Conservation (phyloP, 2,113 vertebrate species). For the Callipepla californica region DNA sequence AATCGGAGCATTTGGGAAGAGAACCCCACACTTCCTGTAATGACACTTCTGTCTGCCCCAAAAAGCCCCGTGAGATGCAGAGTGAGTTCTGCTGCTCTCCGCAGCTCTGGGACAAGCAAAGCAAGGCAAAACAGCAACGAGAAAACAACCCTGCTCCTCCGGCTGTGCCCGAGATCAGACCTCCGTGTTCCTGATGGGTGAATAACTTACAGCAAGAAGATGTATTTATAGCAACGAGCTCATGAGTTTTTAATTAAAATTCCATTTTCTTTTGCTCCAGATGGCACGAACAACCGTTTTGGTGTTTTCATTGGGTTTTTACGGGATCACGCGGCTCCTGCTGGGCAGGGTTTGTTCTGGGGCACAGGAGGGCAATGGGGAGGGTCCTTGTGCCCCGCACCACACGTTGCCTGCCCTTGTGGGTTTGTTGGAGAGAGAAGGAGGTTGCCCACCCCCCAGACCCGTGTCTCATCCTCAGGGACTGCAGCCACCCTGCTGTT, state of each 20-base stretch:
- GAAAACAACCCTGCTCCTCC: neutral
- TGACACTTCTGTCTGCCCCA: neutral
- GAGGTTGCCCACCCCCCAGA: neutral
- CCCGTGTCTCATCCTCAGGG: neutral
- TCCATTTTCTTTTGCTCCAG: constrained; percentile 68
- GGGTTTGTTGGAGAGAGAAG: neutral
- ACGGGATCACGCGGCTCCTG: neutral
- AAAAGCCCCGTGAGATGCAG: rapidly evolving
- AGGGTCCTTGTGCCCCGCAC: rapidly evolving
- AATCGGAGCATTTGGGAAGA: rapidly evolving
- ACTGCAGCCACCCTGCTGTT: neutral
- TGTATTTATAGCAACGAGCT: constrained; percentile 64
- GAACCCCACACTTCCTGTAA: rapidly evolving
- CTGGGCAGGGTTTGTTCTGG: neutral
- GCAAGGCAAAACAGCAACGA: neutral
- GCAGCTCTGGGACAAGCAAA: neutral
- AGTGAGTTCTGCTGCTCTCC: rapidly evolving
- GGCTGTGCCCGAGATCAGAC: neutral
- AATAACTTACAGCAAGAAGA: constrained; percentile 28
- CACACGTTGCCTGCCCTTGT: neutral
- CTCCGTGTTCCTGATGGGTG: constrained; percentile 30
- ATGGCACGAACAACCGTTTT: neutral
- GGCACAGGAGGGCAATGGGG: neutral
- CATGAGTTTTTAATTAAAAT: constrained; percentile 75
- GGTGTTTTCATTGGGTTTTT: neutral